Evolutionary conservation across 2,113 vertebrate genomes (phyloP), one percentile per base, ranked within the genome.

Genomic region (Myiozetetes cayanensis): DNA sequence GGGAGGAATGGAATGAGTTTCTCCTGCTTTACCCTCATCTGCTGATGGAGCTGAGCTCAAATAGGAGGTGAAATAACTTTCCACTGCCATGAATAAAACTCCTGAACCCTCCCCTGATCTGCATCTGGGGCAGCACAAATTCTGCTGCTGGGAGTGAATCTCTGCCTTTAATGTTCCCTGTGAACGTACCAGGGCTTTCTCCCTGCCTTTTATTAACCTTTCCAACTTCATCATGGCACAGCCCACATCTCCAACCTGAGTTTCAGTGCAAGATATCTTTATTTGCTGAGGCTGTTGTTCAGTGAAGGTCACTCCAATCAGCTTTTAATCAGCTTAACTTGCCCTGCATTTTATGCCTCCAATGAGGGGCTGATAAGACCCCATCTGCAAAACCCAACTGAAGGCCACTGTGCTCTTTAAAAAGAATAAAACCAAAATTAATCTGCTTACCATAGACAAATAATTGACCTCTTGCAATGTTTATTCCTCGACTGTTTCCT

Each of bases 371-470:
- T 89, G 35, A 89, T 85, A 77, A 72, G 80, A 28, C 44, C 71
- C 59, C 50, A 82, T 56, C 93, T 84, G 28, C 79, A 61, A 63
- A 23, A 35, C 4, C 18, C 52, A 76, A 55, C 35, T 19, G 56
- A 86, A 41, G 55, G 27, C 16, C 72, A 43, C 10, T 46, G 58
- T 14, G 71, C 13, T 85, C 12, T 31, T 52, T 12, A 55, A 28
- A 31, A 49, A 43, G 56, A 37, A 74, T 1, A 44, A 66, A 43
- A 86, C 50, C 35, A 11, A 90, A 87, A 55, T 72, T 30, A 8
- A 24, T 93, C 84, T 85, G 82, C 97, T 98, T 97, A 99, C 98
- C 98, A 50, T 99, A 98, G 96, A 99, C 98, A 78, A 99, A 55
- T 52, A 99, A 98, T 86, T 98, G 98, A 74, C 98, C 98, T 97